phyloP scores from a whole-genome alignment of 1,140 invertebrate species.

The Microplitis mediator region DNA sequence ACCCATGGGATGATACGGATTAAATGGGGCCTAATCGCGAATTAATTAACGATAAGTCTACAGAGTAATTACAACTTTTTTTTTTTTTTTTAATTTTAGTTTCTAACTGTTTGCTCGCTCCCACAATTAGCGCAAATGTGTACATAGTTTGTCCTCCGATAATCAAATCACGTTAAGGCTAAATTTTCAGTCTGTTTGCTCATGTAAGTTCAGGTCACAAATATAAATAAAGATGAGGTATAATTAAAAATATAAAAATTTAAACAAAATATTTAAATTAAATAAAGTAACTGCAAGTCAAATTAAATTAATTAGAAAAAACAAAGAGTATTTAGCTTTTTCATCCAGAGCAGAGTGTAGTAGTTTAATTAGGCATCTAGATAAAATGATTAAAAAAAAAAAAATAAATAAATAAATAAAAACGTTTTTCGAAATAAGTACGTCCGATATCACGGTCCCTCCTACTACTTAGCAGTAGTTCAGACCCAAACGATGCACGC shows the following conservation, averaged over 20 bases:
- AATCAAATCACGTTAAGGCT: not conserved
- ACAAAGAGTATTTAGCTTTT: constrained; percentile 9
- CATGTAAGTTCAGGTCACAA: constrained; percentile 9
- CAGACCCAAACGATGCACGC: constrained; percentile 59
- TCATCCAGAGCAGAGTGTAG: constrained; percentile 14
- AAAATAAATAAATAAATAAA: no score
- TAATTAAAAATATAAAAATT: not conserved
- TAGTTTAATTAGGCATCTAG: constrained; percentile 38
- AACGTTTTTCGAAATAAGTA: constrained; percentile 54
- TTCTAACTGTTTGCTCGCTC: not conserved
- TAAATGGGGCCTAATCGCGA: constrained; percentile 4
- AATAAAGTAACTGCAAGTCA: no score
- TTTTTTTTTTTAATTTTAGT: not conserved
- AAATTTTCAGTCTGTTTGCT: constrained; percentile 11
- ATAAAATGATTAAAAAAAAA: constrained; percentile 39
- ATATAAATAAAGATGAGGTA: not conserved
- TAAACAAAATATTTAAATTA: not conserved
- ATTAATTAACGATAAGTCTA: constrained; percentile 9
- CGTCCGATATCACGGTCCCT: constrained; percentile 64
- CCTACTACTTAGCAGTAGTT: constrained; percentile 62
- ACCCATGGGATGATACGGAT: constrained; percentile 5
- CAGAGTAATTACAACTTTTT: not conserved
- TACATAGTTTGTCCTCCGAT: not conserved
- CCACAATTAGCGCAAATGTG: not conserved
- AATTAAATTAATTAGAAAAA: not conserved